These are phyloP conservation scores for Danio albolineatus DNA, from an alignment of 2,797 vertebrate genomes.

Conservation along the genomic window DNA sequence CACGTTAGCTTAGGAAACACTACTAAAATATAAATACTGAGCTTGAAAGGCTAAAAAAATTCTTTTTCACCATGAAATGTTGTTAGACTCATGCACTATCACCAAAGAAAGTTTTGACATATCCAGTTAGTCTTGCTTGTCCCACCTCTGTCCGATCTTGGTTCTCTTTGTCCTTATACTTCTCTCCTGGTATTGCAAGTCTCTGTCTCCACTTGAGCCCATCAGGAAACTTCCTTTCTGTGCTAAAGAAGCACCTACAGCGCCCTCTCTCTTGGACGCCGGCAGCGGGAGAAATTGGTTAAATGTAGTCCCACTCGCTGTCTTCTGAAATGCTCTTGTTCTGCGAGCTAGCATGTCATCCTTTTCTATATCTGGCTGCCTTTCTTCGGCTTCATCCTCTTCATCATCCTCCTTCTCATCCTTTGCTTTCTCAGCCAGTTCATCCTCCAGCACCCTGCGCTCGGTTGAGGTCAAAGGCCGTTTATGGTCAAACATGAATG, in stretches of 20 bases:
- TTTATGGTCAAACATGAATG: slow-evolving; percentile 31
- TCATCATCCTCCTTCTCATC: slow-evolving; percentile 63
- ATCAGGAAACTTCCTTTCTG: slow-evolving; percentile 19
- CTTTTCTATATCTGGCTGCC: slow-evolving; percentile 80
- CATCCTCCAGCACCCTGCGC: slow-evolving; percentile 64
- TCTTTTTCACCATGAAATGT: neutral
- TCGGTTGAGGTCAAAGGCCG: slow-evolving; percentile 62
- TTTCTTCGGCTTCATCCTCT: slow-evolving; percentile 71
- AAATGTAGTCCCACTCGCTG: slow-evolving; percentile 60
- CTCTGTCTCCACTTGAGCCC: slow-evolving; percentile 13
- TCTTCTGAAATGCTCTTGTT: slow-evolving; percentile 80
- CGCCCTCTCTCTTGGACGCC: slow-evolving; percentile 56
- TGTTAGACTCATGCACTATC: slow-evolving; percentile 34
- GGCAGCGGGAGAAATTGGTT: slow-evolving; percentile 77
- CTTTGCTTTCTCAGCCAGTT: slow-evolving; percentile 70
- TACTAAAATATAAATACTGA: neutral
- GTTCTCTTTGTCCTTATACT: slow-evolving; percentile 62
- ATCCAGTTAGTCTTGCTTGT: slow-evolving; percentile 14
- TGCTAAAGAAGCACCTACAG: neutral
- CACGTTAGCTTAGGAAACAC: neutral
- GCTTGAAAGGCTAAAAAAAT: neutral
- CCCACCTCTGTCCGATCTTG: slow-evolving; percentile 63
- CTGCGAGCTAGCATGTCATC: slow-evolving; percentile 88
- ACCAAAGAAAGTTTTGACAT: neutral
- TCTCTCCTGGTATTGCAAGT: slow-evolving; percentile 39